A percentile compares a stretch with the other conserved stretches of the same genome.
These are phyloP conservation scores for Cheilosia impressa DNA, from an alignment of 2,888 invertebrate genomes.

Conservation along the genomic window DNA sequence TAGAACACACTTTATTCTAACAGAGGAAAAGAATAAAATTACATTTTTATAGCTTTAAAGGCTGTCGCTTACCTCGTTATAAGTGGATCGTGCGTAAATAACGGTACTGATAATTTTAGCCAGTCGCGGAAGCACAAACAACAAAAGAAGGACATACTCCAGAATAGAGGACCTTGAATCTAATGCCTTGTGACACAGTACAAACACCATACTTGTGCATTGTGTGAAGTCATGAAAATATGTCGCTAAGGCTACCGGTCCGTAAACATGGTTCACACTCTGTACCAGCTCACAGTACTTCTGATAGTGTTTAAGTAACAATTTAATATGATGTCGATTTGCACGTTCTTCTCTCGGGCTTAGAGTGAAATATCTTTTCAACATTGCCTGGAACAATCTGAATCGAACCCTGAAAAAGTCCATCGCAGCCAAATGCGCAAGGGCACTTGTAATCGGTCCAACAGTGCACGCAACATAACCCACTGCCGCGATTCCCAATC, in stretches of 20 bases:
- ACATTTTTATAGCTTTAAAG: neutral
- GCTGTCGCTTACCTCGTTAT: conserved; percentile 78
- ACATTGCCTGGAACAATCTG: conserved; percentile 78
- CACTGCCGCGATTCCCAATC: conserved; percentile 74
- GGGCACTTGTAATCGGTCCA: conserved; percentile 76
- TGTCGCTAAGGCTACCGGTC: conserved; percentile 72
- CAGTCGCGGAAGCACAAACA: conserved; percentile 78
- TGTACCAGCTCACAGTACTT: conserved; percentile 77
- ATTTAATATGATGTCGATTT: conserved; percentile 44
- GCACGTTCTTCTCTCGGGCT: neutral
- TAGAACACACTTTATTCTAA: conserved; percentile 78
- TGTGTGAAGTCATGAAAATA: conserved; percentile 80
- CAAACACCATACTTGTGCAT: conserved; percentile 79
- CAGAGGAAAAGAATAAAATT: conserved; percentile 5
- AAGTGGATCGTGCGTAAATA: conserved; percentile 77
- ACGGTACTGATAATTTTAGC: conserved; percentile 79
- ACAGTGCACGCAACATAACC: conserved; percentile 77
- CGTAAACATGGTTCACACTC: conserved; percentile 78
- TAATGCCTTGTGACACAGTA: conserved; percentile 79
- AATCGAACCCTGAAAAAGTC: conserved; percentile 80
- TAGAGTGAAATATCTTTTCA: conserved; percentile 61
- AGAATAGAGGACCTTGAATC: conserved; percentile 62
- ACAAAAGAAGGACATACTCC: conserved; percentile 77
- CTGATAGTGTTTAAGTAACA: conserved; percentile 74
- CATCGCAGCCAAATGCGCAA: conserved; percentile 78